Conservation (phyloP, 2,113 vertebrate genomes). For the Silurus asotus region DNA sequence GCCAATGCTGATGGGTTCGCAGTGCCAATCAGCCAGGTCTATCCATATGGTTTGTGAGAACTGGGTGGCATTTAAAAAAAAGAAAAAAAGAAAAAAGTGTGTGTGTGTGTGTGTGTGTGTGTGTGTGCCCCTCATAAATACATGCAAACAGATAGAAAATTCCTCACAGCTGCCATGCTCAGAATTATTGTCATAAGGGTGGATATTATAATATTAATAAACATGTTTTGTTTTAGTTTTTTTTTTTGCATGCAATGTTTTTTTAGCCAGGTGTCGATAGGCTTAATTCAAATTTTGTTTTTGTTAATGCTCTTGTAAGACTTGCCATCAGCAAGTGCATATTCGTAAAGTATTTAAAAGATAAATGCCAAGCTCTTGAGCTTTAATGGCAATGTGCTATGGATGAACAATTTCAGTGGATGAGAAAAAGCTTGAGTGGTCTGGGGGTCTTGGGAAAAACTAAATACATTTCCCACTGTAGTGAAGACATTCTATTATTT, state of each 20-base stretch:
- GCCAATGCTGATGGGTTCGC: background rate
- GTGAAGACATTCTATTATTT: background rate
- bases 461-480: background rate
- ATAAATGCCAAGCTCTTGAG: background rate
- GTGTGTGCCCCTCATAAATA: slow-evolving; percentile 6
- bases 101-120: too few relatives aligned
- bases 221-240: too few relatives aligned
- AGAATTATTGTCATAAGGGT: slow-evolving; percentile 20
- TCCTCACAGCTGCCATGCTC: slow-evolving; percentile 21
- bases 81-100: background rate
- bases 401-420: background rate
- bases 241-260: background rate
- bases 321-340: slow-evolving; percentile 18
- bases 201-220: slow-evolving; percentile 14
- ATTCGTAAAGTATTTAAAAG: slow-evolving; percentile 5
- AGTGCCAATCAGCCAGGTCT: background rate
- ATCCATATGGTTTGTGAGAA: slow-evolving; percentile 35
- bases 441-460: background rate
- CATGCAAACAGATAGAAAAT: slow-evolving; percentile 13
- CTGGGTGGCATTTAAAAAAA: background rate
- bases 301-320: background rate
- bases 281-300: background rate
- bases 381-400: background rate
- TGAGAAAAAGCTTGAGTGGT: background rate
- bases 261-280: too few relatives aligned